Evolutionary conservation across 2,113 vertebrate species (phyloP).

Genomic region (Mionectes macconnelli): DNA sequence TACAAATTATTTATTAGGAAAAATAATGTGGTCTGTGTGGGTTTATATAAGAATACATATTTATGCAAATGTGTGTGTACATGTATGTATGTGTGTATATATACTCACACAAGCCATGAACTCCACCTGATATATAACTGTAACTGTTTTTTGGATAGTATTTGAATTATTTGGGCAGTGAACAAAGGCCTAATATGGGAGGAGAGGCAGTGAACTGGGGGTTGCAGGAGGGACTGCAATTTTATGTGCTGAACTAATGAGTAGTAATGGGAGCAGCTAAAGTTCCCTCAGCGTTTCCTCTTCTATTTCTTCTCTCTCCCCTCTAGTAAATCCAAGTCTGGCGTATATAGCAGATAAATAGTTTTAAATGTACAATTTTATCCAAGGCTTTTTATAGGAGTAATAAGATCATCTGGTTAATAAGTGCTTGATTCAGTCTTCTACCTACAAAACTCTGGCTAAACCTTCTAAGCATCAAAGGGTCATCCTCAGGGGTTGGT

Average conservation of each 20-base stretch:
- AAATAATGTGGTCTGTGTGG: background rate
- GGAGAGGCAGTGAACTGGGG: background rate
- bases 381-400: slow-evolving; percentile 27
- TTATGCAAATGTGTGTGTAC: background rate
- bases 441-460: background rate
- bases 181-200: background rate
- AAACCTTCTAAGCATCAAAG: background rate
- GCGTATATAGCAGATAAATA: slow-evolving; percentile 37
- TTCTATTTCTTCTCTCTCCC: slow-evolving; percentile 8
- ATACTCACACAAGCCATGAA: background rate
- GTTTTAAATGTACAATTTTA: slow-evolving; percentile 40
- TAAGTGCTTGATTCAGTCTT: background rate
- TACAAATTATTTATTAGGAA: background rate
- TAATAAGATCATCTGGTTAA: slow-evolving; percentile 52
- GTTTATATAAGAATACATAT: background rate
- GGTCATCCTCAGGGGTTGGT: background rate
- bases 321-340: slow-evolving; percentile 54
- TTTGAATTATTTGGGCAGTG: background rate
- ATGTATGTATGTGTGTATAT: background rate
- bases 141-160: background rate
- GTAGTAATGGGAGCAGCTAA: background rate
- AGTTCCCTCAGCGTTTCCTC: slow-evolving; percentile 32
- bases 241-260: slow-evolving; percentile 44
- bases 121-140: background rate
- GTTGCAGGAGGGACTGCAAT: background rate